Base-by-base conservation (phyloP, 2,797 vertebrate genomes). In the Botia almorhae region DNA sequence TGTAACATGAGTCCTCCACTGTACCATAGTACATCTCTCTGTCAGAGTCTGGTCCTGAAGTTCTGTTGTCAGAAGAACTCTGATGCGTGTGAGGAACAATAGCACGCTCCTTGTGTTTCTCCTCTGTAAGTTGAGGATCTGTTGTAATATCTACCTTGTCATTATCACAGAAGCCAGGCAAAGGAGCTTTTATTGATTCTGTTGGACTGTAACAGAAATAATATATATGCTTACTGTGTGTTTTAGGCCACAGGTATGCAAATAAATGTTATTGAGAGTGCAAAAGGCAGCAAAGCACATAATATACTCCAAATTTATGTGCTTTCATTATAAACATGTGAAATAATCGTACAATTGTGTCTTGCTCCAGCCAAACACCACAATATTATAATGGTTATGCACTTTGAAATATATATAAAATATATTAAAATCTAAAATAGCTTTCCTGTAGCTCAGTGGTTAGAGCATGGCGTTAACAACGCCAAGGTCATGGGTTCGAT, bases 31-130 rank as follows among this genome's bases (percentile, higher is more conserved):
- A 86, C 78, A 85, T 76, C 50, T 85, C 81, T 77, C 21, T 10
- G 4, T 33, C 81, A 43, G 73, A 36, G 19, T 63, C 60, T 21
- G 51, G n/a, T 58, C 72, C 58, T 43, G 63, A 13, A 16, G 60
- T 2, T 56, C 17, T 56, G 78, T 91, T 84, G 0, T 89, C 78
- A 46, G 92, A 91, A 78, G 93, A 94, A 89, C 91, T 93, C 79
- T 82, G 88, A 63, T 73, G 71, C 13, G 69, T 56, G 29, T 81
- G 77, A 67, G 64, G 21, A 39, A 70, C 61, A 5, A 51, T 39
- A 3, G 4, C 19, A 13, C 21, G 60, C 39, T 80, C 80, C 17
- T 69, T 13, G 8, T 36, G 61, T 78, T 81, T 78, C 68, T 69
- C 81, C 68, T 64, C 86, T 73, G 58, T 81, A 14, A 4, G 16